Evolutionary conservation across 2,888 invertebrate genomes (phyloP).

Genomic region (Rhimphoctona megacephalus): DNA sequence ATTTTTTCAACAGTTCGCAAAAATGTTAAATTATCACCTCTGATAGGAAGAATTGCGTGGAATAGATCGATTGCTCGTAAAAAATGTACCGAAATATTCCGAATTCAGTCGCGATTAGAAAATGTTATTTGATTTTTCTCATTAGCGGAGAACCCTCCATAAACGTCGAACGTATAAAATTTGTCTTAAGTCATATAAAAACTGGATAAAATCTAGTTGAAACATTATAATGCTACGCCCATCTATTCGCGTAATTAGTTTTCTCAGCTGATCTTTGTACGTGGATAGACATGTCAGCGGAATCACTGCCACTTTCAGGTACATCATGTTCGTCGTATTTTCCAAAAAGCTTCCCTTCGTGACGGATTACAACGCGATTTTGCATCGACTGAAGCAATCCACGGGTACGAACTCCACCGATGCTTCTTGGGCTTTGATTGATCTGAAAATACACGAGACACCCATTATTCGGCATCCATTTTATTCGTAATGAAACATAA

Average conservation of each 20-base stretch:
- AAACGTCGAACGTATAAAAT: conserved; percentile 8
- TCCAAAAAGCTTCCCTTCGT: conserved; percentile 71
- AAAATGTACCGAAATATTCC: neutral
- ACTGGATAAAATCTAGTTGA: neutral
- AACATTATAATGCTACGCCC: conserved; percentile 17
- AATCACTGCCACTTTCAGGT: conserved; percentile 67
- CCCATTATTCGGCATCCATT: neutral
- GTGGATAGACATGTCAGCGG: conserved; percentile 72
- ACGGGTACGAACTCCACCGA: conserved; percentile 68
- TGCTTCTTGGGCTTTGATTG: conserved; percentile 61
- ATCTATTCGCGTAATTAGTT: conserved; percentile 59
- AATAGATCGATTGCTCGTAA: neutral
- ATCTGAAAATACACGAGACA: conserved; percentile 49
- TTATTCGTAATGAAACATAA: neutral
- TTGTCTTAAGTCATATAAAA: neutral
- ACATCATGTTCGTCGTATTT: conserved; percentile 45
- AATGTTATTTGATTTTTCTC: neutral
- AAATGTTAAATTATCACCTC: neutral
- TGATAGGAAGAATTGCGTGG: neutral
- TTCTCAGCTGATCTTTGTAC: conserved; percentile 72
- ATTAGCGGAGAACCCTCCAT: neutral
- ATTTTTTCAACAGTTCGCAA: neutral
- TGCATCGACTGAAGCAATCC: conserved; percentile 73
- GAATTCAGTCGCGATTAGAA: neutral
- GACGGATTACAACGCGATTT: conserved; percentile 77